These are phyloP conservation scores for Heliconius sara DNA, from an alignment of 2,888 invertebrate genomes.

Conservation along the genomic window DNA sequence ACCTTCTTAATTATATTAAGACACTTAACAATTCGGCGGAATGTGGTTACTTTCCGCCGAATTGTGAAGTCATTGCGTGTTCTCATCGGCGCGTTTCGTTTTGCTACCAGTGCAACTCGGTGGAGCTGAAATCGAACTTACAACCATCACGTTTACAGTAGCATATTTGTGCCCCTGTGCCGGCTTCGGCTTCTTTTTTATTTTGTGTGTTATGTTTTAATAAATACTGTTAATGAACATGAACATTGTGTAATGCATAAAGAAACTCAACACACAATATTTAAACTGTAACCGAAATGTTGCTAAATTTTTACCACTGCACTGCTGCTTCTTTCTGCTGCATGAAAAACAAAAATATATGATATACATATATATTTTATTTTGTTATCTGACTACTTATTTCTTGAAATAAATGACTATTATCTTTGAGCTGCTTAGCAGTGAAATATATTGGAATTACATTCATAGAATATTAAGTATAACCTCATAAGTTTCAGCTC, in stretches of 20 bases:
- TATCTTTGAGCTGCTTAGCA: slow-evolving; percentile 2
- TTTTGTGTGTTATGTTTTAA: neutral
- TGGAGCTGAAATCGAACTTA: neutral
- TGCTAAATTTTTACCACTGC: neutral
- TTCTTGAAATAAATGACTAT: neutral
- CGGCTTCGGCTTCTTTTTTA: neutral
- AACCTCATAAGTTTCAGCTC: slow-evolving; percentile 1
- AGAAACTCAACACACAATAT: neutral
- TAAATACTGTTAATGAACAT: neutral
- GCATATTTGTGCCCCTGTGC: neutral
- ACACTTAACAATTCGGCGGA: no score
- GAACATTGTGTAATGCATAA: neutral
- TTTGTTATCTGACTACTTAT: neutral
- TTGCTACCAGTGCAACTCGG: no score
- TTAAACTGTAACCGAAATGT: neutral
- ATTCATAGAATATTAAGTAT: slow-evolving; percentile 9
- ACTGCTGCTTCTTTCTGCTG: no score
- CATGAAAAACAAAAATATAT: neutral
- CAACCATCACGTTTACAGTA: neutral
- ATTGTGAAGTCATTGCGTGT: no score
- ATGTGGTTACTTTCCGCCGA: no score
- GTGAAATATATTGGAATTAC: slow-evolving; percentile 7
- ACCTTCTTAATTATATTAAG: no score
- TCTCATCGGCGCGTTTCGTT: no score
- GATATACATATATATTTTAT: neutral